These are phyloP conservation scores for Engystomops pustulosus DNA, from an alignment of 2,113 vertebrate genomes.

Conservation along the genomic window DNA sequence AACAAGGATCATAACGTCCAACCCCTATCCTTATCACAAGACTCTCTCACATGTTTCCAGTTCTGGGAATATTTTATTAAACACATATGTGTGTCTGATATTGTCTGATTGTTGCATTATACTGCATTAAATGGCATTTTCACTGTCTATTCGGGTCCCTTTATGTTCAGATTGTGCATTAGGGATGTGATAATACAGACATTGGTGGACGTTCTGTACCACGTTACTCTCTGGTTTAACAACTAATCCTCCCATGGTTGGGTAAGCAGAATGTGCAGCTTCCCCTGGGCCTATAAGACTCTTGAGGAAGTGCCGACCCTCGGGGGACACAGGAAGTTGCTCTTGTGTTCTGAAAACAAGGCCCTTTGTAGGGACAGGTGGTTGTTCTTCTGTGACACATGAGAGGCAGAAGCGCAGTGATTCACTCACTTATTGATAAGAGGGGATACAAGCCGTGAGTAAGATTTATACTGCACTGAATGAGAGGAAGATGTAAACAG, in stretches of 20 bases:
- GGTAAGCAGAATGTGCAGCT: background rate
- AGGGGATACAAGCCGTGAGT: slow-evolving; percentile 18
- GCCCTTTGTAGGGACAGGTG: slow-evolving; percentile 31
- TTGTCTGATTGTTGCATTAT: background rate
- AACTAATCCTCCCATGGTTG: no score
- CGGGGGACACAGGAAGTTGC: slow-evolving; percentile 32
- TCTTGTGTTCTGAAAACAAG: background rate
- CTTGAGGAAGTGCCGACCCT: slow-evolving; percentile 6
- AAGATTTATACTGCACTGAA: slow-evolving; percentile 17
- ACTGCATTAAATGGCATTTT: background rate
- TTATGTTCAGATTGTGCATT: no score
- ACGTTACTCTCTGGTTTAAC: no score
- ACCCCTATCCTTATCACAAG: no score
- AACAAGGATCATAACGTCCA: no score
- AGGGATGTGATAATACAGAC: no score
- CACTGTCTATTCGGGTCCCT: background rate
- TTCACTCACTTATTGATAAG: slow-evolving; percentile 34
- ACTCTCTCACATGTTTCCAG: background rate
- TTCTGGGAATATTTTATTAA: background rate
- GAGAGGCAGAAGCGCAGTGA: background rate
- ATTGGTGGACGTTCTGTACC: no score
- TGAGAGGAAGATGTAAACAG: slow-evolving; percentile 42
- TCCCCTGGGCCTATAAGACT: background rate
- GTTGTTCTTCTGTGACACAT: slow-evolving; percentile 17
- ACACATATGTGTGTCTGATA: background rate